Conservation (phyloP, 92 coral and sea anemone species). For the Bergia puertoricense region DNA sequence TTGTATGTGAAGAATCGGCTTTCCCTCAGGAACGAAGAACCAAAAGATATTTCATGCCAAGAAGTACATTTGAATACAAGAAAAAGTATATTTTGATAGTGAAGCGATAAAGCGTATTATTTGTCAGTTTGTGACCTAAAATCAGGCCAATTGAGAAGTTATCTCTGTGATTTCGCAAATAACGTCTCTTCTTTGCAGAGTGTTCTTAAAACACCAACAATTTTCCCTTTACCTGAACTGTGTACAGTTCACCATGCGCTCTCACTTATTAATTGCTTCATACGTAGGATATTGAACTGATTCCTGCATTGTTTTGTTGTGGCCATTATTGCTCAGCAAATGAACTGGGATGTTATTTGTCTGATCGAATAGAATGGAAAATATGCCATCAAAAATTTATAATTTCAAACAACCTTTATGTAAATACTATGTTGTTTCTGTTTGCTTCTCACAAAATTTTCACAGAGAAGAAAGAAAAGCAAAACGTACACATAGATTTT, state of each 20-base stretch:
- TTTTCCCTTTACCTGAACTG: neutral
- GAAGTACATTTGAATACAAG: neutral
- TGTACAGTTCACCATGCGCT: constrained; percentile 29
- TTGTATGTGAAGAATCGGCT: neutral
- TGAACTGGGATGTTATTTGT: constrained; percentile 31
- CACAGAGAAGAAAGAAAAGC: neutral
- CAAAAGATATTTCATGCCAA: constrained; percentile 8
- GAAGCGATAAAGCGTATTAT: neutral
- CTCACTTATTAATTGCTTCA: constrained; percentile 19
- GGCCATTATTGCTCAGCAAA: constrained; percentile 19
- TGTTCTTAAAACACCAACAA: neutral
- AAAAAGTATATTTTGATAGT: neutral
- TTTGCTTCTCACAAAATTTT: constrained; percentile 20
- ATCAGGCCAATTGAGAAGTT: neutral
- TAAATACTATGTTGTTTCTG: neutral
- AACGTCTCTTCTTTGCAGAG: constrained; percentile 2
- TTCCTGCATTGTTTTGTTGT: constrained; percentile 10
- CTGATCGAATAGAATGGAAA: constrained; percentile 26
- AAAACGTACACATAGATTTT: neutral
- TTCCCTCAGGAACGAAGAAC: neutral
- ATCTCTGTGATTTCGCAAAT: constrained; percentile 10
- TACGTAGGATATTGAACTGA: constrained; percentile 27
- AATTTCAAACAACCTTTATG: constrained; percentile 9
- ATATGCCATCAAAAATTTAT: constrained; percentile 38
- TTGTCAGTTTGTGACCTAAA: neutral